Base-by-base conservation (phyloP, 1,140 invertebrate species). In the Steinernema khuongi region DNA sequence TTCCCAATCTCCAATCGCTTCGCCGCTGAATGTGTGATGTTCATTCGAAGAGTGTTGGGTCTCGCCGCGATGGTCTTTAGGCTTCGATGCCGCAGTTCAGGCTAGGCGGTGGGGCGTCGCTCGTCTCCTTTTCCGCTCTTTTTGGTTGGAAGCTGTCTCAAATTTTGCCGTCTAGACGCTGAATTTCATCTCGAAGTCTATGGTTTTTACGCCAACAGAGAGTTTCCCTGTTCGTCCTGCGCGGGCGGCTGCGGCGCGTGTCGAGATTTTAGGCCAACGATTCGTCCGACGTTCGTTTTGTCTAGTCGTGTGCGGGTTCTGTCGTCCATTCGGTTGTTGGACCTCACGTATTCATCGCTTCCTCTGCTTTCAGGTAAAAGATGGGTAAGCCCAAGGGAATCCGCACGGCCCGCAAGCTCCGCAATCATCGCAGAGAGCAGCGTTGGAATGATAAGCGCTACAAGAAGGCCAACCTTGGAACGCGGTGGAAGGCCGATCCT, bases 401-500 rank as follows among this genome's bases (percentile, higher is more conserved):
- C 85, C 91, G 93, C 83, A 99, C 96, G 79, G 97, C 96, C 80
- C 91, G 96, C 85, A 99, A 99, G 88, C 93, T 97, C 88, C 93
- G 94, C 74, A 94, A 94, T 86, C 94, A 97, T 86, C 91, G 97
- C 83, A 90, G 95, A 77, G 94, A 96, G 76, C 96, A 99, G 88
- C 89, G 93, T 87, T 99, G 97, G 97, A 92, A 95, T 71, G 97
- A 99, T 86, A 97, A 98, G 85, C 94, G 97, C 83, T 99, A 96
- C 89, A 99, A 99, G 88, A 99, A 99, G 87, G 95, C 96, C 83
- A 95, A 99, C 90, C 91, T 99, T 76, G 96, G 96, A 77, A 99
- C 96, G 50, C 90, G 96, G 86, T 99, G 95, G 96, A 99, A 99
- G 91, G 94, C 96, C 80, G 99, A 99, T 90, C 97, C 97, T 85